Conservation (phyloP, 2,888 invertebrate genomes). For the Lissonota sp. region DNA sequence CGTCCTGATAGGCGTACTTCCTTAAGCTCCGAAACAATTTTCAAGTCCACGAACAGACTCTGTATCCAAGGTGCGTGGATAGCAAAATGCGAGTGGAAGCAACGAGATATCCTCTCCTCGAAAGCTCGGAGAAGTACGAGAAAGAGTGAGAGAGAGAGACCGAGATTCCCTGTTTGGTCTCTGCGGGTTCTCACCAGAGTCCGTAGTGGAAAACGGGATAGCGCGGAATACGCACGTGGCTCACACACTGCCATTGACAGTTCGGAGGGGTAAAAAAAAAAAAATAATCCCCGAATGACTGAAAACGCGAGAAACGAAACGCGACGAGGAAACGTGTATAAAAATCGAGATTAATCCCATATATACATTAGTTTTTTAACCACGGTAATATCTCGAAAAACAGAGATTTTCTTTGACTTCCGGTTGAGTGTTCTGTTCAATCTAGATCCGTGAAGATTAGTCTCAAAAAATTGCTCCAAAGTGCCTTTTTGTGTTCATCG, state of each 20-base stretch:
- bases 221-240: slow-evolving; percentile 71
- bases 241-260: slow-evolving; percentile 67
- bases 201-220: slow-evolving; percentile 70
- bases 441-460: background rate
- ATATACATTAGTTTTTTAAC: background rate
- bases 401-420: background rate
- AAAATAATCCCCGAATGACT: slow-evolving; percentile 20
- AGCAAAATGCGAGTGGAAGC: slow-evolving; percentile 56
- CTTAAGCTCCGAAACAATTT: no score
- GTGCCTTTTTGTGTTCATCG: background rate
- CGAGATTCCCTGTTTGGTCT: slow-evolving; percentile 52
- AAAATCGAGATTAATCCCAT: background rate
- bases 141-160: slow-evolving; percentile 44
- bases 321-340: background rate
- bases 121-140: slow-evolving; percentile 33
- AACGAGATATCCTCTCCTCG: slow-evolving; percentile 48
- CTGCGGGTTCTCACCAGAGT: slow-evolving; percentile 43
- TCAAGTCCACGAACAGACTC: background rate
- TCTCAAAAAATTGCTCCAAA: background rate
- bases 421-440: background rate
- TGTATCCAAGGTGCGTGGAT: slow-evolving; percentile 27
- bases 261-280: slow-evolving; percentile 40
- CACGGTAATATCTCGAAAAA: background rate
- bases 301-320: background rate
- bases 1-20: no score